Conservation (phyloP, 2,113 vertebrate species). For the Merops nubicus region DNA sequence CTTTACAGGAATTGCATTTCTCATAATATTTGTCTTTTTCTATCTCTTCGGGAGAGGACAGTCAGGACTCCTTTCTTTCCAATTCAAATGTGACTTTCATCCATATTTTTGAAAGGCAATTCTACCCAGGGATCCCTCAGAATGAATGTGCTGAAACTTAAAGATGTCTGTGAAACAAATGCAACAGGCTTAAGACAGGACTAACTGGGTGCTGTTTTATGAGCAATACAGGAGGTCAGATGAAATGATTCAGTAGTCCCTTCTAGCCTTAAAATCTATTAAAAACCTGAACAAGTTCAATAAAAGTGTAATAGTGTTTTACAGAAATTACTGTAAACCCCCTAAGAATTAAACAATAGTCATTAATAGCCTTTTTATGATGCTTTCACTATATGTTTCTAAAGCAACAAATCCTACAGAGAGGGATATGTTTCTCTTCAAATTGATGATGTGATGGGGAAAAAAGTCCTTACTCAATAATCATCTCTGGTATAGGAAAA, state of each 20-base stretch:
- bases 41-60: not conserved
- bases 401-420: not conserved
- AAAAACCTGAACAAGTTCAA: conserved; percentile 10
- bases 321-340: not conserved
- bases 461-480: not conserved
- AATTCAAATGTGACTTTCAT: not conserved
- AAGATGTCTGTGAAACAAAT: not conserved
- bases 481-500: not conserved
- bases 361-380: conserved; percentile 19
- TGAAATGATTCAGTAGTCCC: not conserved
- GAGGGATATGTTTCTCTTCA: not conserved
- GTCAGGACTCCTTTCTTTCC: not conserved
- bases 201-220: conserved; percentile 27
- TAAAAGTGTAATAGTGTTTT: conserved; percentile 11
- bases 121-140: not conserved
- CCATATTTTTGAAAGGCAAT: not conserved
- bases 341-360: conserved; percentile 3
- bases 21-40: not conserved
- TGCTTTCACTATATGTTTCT: not conserved
- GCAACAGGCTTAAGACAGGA: not conserved
- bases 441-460: not conserved
- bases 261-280: conserved; percentile 34
- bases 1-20: not conserved
- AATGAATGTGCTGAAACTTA: not conserved
- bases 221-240: not conserved